Conservation (phyloP, 1,140 invertebrate species). For the Ruditapes philippinarum region DNA sequence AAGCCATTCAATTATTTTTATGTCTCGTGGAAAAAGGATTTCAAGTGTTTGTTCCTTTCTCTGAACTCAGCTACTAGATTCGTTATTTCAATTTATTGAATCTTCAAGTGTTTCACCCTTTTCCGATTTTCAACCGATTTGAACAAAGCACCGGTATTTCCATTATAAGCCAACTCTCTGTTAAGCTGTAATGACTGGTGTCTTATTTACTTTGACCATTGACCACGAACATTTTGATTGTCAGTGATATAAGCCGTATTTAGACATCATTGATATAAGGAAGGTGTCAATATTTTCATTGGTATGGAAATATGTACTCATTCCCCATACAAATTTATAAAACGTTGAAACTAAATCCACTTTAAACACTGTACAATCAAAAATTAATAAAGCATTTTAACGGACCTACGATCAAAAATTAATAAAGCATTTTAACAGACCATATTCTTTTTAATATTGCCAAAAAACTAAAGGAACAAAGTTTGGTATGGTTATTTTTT, state of each 20-base stretch:
- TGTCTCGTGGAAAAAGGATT: neutral
- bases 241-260: neutral
- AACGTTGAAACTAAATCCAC: too few species aligned
- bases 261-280: conserved; percentile 14
- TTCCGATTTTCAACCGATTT: conserved; percentile 16
- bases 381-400: too few species aligned
- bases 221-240: conserved; percentile 21
- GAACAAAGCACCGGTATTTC: neutral
- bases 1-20: neutral
- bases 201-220: neutral
- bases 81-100: conserved; percentile 12
- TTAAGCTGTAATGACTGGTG: neutral
- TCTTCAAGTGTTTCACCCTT: neutral
- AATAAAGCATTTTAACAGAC: too few species aligned
- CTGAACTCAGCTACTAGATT: neutral
- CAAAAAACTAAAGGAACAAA: too few species aligned
- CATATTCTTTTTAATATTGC: too few species aligned
- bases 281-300: conserved; percentile 16
- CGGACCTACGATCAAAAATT: too few species aligned
- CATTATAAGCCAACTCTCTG: neutral
- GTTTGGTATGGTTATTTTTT: too few species aligned
- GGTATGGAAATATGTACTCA: neutral
- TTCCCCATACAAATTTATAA: neutral
- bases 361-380: too few species aligned
- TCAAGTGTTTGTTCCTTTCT: neutral